phyloP scores from a whole-genome alignment of 2,113 vertebrate species.

The Hiodon tergisus region DNA sequence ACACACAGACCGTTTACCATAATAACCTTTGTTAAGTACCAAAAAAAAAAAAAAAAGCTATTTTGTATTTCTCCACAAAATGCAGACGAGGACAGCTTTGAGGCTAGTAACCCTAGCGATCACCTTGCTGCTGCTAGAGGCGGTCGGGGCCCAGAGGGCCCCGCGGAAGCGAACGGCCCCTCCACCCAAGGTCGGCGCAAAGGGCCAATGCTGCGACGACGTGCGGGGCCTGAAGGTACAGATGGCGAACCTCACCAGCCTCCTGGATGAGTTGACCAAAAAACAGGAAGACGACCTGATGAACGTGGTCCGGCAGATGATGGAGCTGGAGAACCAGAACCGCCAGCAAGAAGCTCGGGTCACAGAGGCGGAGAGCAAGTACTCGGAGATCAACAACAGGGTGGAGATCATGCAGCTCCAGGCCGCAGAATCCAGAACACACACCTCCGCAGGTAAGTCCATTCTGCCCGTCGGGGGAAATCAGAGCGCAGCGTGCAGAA shows the following conservation, averaged over 20 bases:
- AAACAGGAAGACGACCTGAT: conserved; percentile 84
- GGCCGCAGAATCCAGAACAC: conserved; percentile 75
- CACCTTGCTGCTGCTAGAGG: conserved; percentile 42
- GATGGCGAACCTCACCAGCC: conserved; percentile 80
- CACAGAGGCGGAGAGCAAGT: conserved; percentile 82
- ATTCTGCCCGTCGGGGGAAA: not conserved
- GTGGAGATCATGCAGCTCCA: conserved; percentile 92
- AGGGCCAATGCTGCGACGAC: conserved; percentile 77
- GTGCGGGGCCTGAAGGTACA: conserved; percentile 80
- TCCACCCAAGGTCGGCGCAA: conserved; percentile 41
- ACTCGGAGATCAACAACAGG: conserved; percentile 90
- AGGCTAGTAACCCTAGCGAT: conserved; percentile 38
- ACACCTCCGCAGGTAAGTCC: conserved; percentile 85
- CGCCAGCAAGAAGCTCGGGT: conserved; percentile 78
- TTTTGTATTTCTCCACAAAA: conserved; percentile 31
- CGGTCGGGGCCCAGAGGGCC: conserved; percentile 65
- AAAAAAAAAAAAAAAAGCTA: too few relatives aligned
- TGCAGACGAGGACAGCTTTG: conserved; percentile 48
- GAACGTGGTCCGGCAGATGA: conserved; percentile 77
- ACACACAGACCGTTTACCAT: not conserved
- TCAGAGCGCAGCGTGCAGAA: not conserved
- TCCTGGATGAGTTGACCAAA: conserved; percentile 74
- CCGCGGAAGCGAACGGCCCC: conserved; percentile 55
- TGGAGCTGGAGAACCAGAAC: conserved; percentile 80
- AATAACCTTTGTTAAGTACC: not conserved